Conservation (phyloP, 2,797 vertebrate genomes). For the Benthosema pterotum region DNA sequence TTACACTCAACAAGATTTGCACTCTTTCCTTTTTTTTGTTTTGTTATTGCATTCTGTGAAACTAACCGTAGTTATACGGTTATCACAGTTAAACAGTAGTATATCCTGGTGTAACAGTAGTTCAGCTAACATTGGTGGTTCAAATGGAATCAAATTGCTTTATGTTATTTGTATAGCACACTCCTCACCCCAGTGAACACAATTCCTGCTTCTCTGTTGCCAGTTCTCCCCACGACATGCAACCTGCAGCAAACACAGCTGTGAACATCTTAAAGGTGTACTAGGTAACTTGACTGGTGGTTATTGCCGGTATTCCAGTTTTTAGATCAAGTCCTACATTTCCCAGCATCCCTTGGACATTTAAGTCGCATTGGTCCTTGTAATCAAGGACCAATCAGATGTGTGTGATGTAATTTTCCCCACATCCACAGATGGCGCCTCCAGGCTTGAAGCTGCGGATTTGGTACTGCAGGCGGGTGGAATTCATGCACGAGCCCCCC, state of each 20-base stretch:
- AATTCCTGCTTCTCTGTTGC: conserved; percentile 39
- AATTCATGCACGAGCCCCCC: too few relatives aligned
- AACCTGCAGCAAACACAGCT: conserved; percentile 38
- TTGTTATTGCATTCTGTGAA: conserved; percentile 76
- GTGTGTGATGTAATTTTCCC: too few relatives aligned
- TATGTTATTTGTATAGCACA: conserved; percentile 52
- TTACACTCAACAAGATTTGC: conserved; percentile 90
- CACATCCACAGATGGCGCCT: too few relatives aligned
- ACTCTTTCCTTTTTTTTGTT: conserved; percentile 76
- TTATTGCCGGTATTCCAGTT: too few relatives aligned
- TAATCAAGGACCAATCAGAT: too few relatives aligned
- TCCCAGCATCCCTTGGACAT: too few relatives aligned
- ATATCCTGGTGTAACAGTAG: conserved; percentile 38
- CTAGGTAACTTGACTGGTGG: too few relatives aligned
- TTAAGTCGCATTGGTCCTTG: too few relatives aligned
- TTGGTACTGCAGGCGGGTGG: too few relatives aligned
- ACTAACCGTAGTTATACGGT: conserved; percentile 71
- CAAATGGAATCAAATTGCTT: conserved; percentile 36
- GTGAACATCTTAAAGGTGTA: conserved; percentile 55
- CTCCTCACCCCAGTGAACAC: conserved; percentile 29
- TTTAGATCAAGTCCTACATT: too few relatives aligned
- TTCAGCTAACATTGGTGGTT: conserved; percentile 35
- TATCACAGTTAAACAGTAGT: conserved; percentile 26
- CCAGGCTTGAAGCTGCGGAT: too few relatives aligned
- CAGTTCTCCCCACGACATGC: conserved; percentile 37